Conservation (phyloP, 2,113 vertebrate genomes). For the Nycticryphes semicollaris region DNA sequence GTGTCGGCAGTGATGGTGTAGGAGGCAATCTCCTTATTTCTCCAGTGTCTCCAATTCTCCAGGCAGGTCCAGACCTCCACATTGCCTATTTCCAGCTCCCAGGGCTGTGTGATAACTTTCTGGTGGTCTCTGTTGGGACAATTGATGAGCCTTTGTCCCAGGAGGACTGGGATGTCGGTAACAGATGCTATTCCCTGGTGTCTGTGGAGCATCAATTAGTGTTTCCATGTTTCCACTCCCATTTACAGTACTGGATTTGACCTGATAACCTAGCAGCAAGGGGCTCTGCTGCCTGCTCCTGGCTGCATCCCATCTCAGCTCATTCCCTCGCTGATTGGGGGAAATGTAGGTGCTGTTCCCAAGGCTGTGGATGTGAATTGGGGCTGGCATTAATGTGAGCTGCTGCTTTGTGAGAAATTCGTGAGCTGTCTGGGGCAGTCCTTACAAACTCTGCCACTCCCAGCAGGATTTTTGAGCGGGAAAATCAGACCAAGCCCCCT, state of each 20-base stretch:
- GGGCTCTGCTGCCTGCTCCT: neutral
- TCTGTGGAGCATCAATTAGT: neutral
- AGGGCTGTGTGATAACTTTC: neutral
- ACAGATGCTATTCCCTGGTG: neutral
- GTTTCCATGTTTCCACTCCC: neutral
- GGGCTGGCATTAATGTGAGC: fast-evolving
- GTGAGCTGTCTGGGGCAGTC: neutral
- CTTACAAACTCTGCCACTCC: neutral
- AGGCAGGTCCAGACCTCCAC: neutral
- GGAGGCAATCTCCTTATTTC: neutral
- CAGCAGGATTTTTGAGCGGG: neutral
- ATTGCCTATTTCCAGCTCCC: neutral
- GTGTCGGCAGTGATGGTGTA: neutral
- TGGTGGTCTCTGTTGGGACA: neutral
- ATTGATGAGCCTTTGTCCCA: fast-evolving
- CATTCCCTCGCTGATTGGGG: neutral
- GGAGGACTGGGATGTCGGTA: neutral
- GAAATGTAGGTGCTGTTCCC: neutral
- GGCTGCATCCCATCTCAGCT: neutral
- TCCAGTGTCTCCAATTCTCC: neutral
- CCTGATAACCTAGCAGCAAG: neutral
- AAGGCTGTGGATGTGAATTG: neutral
- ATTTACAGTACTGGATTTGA: neutral
- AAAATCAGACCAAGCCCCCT: neutral
- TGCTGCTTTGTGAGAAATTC: neutral